Conservation (phyloP, 2,888 invertebrate species). For the Willowsia nigromaculata region DNA sequence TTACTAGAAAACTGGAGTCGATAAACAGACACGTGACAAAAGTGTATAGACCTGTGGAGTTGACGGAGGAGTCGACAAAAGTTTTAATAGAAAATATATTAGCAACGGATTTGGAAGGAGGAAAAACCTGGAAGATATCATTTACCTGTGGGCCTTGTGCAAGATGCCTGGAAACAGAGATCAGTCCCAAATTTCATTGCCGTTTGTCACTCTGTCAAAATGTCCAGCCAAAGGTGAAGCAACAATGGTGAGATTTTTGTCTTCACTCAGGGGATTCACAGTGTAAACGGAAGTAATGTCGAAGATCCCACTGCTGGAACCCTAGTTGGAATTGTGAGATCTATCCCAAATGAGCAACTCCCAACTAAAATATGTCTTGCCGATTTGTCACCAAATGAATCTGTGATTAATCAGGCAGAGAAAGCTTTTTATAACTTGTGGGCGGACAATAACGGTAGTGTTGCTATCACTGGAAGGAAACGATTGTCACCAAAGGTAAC, state of each 20-base stretch:
- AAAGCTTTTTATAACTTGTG: slow-evolving; percentile 25
- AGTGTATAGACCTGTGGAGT: not conserved
- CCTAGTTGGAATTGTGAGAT: not conserved
- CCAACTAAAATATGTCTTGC: too few relatives aligned
- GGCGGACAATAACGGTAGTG: not conserved
- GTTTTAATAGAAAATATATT: not conserved
- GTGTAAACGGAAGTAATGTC: not conserved
- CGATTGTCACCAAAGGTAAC: too few relatives aligned
- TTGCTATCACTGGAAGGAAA: too few relatives aligned
- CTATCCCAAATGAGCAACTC: too few relatives aligned
- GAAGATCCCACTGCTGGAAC: not conserved
- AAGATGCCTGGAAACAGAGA: not conserved
- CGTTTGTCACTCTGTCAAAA: not conserved
- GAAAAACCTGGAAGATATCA: not conserved
- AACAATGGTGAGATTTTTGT: too few relatives aligned
- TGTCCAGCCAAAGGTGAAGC: too few relatives aligned
- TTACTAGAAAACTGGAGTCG: not conserved
- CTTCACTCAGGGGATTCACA: not conserved
- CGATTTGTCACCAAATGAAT: too few relatives aligned
- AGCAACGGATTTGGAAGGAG: not conserved
- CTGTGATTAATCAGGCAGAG: not conserved
- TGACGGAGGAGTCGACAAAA: not conserved
- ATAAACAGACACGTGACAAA: not conserved
- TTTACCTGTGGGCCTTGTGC: slow-evolving; percentile 27
- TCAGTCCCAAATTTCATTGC: not conserved